phyloP scores from a whole-genome alignment of 1,140 invertebrate genomes.

The Ceratitis capitata region DNA sequence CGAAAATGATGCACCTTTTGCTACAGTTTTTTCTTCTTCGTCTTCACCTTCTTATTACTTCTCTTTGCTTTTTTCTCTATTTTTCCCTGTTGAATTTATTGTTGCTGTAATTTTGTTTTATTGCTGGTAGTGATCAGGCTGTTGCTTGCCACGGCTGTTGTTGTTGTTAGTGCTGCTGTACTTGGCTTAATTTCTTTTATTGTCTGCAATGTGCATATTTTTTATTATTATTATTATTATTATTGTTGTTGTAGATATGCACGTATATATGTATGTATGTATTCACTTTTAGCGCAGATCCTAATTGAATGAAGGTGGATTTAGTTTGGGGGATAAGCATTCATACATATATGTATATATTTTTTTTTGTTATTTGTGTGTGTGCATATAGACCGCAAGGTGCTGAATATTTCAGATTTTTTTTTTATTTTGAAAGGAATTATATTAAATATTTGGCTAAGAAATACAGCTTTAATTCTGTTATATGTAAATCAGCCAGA shows the following conservation, averaged over 20 bases:
- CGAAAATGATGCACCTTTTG: conserved; percentile 30
- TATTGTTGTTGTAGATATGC: neutral
- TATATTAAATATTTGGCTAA: too few species aligned
- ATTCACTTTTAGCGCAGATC: neutral
- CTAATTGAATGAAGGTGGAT: neutral
- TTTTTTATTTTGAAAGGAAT: too few species aligned
- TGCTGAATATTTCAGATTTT: too few species aligned
- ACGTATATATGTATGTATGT: neutral
- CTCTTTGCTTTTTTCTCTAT: neutral
- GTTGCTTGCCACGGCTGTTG: too few species aligned
- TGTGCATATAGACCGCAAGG: too few species aligned
- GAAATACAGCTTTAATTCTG: too few species aligned
- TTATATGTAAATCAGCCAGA: too few species aligned
- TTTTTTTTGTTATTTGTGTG: too few species aligned
- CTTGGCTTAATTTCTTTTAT: neutral
- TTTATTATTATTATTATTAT: neutral
- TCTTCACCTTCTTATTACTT: neutral
- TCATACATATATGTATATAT: too few species aligned
- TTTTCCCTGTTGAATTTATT: neutral
- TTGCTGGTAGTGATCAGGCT: neutral
- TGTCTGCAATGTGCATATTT: conserved; percentile 22
- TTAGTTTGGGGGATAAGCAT: too few species aligned
- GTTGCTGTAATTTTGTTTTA: neutral
- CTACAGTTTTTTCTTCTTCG: neutral
- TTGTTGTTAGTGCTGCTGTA: neutral